Conservation (phyloP, 2,797 vertebrate species). For the Channallabes apus region DNA sequence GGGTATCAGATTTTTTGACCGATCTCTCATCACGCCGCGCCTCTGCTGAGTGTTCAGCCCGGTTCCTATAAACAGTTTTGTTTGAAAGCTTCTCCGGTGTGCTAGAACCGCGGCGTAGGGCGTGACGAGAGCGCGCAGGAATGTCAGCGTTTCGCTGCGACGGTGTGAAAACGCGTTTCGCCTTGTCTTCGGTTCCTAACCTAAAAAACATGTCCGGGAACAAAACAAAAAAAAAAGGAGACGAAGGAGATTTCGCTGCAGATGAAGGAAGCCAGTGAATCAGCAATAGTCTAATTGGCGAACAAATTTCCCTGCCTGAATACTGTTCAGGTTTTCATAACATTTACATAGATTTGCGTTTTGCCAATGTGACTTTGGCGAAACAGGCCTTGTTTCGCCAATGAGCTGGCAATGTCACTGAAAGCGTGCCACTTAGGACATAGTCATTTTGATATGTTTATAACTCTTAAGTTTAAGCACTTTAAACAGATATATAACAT, state of each 20-base stretch:
- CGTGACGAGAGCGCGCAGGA: conserved; percentile 9
- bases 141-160: neutral
- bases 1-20: conserved; percentile 46
- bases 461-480: too few relatives aligned
- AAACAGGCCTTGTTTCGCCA: neutral
- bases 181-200: neutral
- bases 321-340: neutral
- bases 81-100: conserved; percentile 45
- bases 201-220: too few relatives aligned
- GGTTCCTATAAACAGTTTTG: conserved; percentile 43
- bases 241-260: too few relatives aligned
- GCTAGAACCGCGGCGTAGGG: conserved; percentile 15
- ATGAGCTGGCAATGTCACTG: neutral
- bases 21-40: conserved; percentile 36
- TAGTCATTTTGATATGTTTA: neutral
- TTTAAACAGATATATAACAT: neutral
- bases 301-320: conserved; percentile 4
- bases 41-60: conserved; percentile 39
- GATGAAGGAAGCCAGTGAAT: neutral
- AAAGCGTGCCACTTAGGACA: neutral
- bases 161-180: neutral
- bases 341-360: conserved; percentile 5
- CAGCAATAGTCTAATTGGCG: neutral
- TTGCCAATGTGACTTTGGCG: conserved; percentile 27
- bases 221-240: too few relatives aligned